Evolutionary conservation across 2,113 vertebrate species (phyloP).

Genomic region (Sphyrna mokarran): DNA sequence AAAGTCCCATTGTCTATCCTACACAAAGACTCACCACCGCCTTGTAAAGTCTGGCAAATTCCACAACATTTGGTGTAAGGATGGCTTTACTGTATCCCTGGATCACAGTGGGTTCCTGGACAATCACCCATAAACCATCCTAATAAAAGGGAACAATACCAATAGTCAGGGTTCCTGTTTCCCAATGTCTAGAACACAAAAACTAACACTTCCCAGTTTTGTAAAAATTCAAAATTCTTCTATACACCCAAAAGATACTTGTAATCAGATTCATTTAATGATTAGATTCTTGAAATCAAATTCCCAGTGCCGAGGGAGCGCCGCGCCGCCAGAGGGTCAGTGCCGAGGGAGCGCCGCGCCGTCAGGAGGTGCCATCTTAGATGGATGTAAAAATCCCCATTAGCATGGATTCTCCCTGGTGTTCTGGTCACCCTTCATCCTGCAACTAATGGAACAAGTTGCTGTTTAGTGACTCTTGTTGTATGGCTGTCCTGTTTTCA

Average conservation of each 20-base stretch:
- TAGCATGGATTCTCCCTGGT: neutral
- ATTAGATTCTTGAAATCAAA: neutral
- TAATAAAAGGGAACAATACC: conserved; percentile 48
- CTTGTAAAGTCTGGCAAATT: conserved; percentile 83
- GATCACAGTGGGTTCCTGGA: conserved; percentile 79
- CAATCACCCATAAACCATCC: conserved; percentile 91
- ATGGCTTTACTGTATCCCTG: conserved; percentile 82
- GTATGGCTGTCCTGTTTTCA: neutral
- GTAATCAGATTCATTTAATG: too few relatives aligned
- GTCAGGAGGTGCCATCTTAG: too few relatives aligned
- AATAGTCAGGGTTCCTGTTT: neutral
- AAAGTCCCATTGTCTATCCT: neutral
- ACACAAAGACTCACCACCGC: conserved; percentile 71
- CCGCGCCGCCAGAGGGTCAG: too few relatives aligned
- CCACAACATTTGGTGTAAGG: conserved; percentile 88
- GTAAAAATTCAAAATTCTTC: neutral
- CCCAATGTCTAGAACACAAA: neutral
- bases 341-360: too few relatives aligned
- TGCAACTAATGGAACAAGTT: neutral
- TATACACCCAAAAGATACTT: neutral
- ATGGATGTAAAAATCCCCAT: neutral
- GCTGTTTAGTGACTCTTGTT: neutral
- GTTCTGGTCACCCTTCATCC: neutral
- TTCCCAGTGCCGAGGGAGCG: neutral
- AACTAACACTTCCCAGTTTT: neutral